Percentiles rank a stretch among this genome's conserved stretches.
These are phyloP conservation scores for Dicyrtoma fusca DNA, from an alignment of 2,888 invertebrate genomes.

Conservation along the genomic window DNA sequence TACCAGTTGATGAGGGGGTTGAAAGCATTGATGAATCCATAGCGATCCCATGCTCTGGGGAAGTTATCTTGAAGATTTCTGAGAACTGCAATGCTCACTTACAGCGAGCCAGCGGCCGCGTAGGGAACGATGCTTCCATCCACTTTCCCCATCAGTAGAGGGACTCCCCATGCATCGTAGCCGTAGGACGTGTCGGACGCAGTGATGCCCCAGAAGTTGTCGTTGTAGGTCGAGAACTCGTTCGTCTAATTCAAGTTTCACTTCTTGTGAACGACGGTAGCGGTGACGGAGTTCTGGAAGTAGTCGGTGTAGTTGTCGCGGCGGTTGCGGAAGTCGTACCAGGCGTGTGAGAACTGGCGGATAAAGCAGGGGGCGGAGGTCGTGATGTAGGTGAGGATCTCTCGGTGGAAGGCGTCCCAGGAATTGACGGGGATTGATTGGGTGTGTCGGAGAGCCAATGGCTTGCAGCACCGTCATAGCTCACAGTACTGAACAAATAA, in stretches of 20 bases:
- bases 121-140: slow-evolving; percentile 54
- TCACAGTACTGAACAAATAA: slow-evolving; percentile 52
- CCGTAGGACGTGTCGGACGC: slow-evolving; percentile 52
- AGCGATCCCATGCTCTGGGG: slow-evolving; percentile 41
- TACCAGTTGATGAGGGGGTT: slow-evolving; percentile 50
- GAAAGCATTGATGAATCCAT: slow-evolving; percentile 54
- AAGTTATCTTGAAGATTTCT: slow-evolving; percentile 44
- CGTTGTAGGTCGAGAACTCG: slow-evolving; percentile 40
- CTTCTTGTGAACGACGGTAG: slow-evolving; percentile 49
- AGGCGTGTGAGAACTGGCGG: slow-evolving; percentile 52
- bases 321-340: slow-evolving; percentile 49
- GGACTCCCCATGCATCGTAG: slow-evolving; percentile 47
- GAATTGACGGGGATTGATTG: slow-evolving; percentile 45
- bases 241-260: slow-evolving; percentile 39
- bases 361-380: slow-evolving; percentile 48
- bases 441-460: slow-evolving; percentile 50
- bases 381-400: slow-evolving; percentile 48
- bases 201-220: slow-evolving; percentile 53
- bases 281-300: slow-evolving; percentile 51
- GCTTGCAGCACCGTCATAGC: slow-evolving; percentile 49
- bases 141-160: slow-evolving; percentile 45
- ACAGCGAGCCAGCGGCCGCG: slow-evolving; percentile 52
- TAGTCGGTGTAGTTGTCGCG: slow-evolving; percentile 49
- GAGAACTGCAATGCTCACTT: slow-evolving; percentile 49
- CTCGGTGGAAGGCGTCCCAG: slow-evolving; percentile 44